These are phyloP conservation scores for Himalopsyche phryganea DNA, from an alignment of 1,140 invertebrate species.

Conservation along the genomic window DNA sequence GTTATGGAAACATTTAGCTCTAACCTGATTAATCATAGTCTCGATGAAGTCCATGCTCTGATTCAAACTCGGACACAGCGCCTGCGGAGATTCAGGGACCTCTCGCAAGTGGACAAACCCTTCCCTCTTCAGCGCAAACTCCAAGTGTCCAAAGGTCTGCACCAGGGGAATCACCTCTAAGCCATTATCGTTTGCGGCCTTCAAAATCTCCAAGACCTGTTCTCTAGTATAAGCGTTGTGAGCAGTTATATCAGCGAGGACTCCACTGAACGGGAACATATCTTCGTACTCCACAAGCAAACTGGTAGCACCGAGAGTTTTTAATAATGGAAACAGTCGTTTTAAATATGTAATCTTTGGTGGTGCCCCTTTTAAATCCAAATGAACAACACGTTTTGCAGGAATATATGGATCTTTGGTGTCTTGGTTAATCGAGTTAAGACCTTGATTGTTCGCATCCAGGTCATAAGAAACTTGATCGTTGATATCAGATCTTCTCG, in stretches of 20 bases:
- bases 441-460: slow-evolving; percentile 26
- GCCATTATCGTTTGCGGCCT: slow-evolving; percentile 60
- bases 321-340: slow-evolving; percentile 70
- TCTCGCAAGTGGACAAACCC: slow-evolving; percentile 72
- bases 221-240: slow-evolving; percentile 69
- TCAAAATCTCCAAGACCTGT: slow-evolving; percentile 63
- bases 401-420: slow-evolving; percentile 38
- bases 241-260: slow-evolving; percentile 61
- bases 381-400: slow-evolving; percentile 61
- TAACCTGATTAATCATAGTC: slow-evolving; percentile 76
- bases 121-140: slow-evolving; percentile 80
- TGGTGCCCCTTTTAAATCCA: slow-evolving; percentile 84
- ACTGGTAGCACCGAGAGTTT: slow-evolving; percentile 76
- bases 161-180: slow-evolving; percentile 82
- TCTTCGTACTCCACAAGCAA: slow-evolving; percentile 90
- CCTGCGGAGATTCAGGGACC: slow-evolving; percentile 73
- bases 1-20: too few species aligned
- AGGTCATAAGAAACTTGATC: slow-evolving; percentile 28
- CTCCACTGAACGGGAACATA: slow-evolving; percentile 83
- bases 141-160: slow-evolving; percentile 91
- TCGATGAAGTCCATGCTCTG: slow-evolving; percentile 68
- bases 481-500: slow-evolving; percentile 22
- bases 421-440: slow-evolving; percentile 24
- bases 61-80: slow-evolving; percentile 73
- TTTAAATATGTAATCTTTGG: slow-evolving; percentile 67